Evolutionary conservation across 2,888 invertebrate species (phyloP), one percentile per base, ranked within the genome.

Genomic region (Emmelina monodactyla): DNA sequence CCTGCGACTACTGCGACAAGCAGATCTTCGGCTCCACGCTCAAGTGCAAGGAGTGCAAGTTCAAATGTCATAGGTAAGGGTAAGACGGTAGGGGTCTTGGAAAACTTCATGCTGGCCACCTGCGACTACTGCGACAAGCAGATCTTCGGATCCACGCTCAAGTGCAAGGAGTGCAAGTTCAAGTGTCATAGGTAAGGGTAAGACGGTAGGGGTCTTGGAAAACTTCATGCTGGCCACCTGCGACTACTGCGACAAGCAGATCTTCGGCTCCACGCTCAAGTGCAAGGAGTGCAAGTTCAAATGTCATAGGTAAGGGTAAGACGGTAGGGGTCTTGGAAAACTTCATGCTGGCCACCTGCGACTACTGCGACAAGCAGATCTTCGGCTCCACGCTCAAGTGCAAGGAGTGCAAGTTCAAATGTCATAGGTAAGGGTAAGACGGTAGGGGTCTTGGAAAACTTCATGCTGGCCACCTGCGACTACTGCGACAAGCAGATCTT

Each of bases 231-330:
- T 92, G 69, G 89, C 92, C 35, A 91, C 90, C 1, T 96, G 96
- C 72, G 92, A 93, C 69, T 88, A 89, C 59, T 96, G 96, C 72
- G 88, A 89, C 52, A 92, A 91, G 58, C 92, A 91, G 66, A 91
- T 93, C 86, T 88, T 92, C 62, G 90, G 88, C 19, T 83, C 86
- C 14, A 90, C 89, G 6, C 83, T 92, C 48, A 94, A 92, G 71
- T 97, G 96, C 70, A 94, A 90, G 65, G 94, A 95, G 71, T 97
- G 96, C 85, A 96, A 94, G 82, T 95, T 92, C 61, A 92, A 88
- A 53, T 92, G 91, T 61, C 91, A 91, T 68, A 82, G 87, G 65
- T 76, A 22, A 33, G 46, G n/a, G n/a, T n/a, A n/a, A n/a, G n/a
- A n/a, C n/a, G n/a, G n/a, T n/a, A n/a, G n/a, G n/a, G n/a, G n/a